phyloP scores from a whole-genome alignment of 64 coral and sea anemone species.

The Porites australiensis region DNA sequence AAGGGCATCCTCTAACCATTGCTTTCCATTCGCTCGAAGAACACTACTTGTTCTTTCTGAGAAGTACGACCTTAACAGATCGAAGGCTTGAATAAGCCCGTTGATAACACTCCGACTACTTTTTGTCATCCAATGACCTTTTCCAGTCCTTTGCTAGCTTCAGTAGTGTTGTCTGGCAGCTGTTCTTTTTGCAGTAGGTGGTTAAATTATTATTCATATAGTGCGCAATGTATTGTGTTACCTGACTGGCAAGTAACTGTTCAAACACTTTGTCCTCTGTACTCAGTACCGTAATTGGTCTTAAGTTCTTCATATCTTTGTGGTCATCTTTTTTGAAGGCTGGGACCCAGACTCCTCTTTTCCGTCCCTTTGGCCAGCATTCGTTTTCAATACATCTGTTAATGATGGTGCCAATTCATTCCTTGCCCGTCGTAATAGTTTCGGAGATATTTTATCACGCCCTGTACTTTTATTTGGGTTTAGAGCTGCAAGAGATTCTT shows the following conservation, averaged over 20 bases:
- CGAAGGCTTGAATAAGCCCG: too few species aligned
- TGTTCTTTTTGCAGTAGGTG: too few species aligned
- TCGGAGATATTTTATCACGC: conserved; percentile 14
- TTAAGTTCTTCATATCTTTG: conserved; percentile 23
- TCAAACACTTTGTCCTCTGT: too few species aligned
- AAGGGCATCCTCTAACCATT: neutral
- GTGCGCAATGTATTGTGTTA: too few species aligned
- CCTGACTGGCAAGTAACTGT: too few species aligned
- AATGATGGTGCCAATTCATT: conserved; percentile 3
- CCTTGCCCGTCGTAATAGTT: neutral
- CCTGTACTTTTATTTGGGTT: conserved; percentile 1
- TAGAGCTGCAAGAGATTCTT: neutral
- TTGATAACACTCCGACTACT: too few species aligned
- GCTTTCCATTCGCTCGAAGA: neutral
- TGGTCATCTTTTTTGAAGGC: conserved; percentile 14
- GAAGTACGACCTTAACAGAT: neutral
- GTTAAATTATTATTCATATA: too few species aligned
- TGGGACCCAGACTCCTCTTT: conserved; percentile 24
- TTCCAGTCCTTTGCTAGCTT: too few species aligned
- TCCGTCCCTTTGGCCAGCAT: conserved; percentile 12
- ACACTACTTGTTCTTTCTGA: neutral
- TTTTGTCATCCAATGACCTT: too few species aligned
- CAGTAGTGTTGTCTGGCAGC: too few species aligned
- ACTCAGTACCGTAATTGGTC: conserved; percentile 6
- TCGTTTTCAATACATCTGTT: conserved; percentile 6